These are phyloP conservation scores for Phortica variegata DNA, from an alignment of 1,140 invertebrate species.

Conservation along the genomic window DNA sequence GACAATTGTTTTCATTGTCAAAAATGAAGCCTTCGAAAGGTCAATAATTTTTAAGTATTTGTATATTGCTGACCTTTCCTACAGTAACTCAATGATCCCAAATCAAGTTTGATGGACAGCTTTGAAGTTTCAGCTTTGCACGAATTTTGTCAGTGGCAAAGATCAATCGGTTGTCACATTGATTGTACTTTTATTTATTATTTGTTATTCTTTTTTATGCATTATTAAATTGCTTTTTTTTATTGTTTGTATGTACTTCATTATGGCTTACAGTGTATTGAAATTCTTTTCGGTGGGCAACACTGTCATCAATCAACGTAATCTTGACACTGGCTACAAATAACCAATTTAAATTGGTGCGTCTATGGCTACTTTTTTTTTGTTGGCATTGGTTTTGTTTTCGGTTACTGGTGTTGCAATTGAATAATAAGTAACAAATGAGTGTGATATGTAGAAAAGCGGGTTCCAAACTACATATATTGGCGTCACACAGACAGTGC, in stretches of 20 bases:
- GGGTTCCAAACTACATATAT: no score
- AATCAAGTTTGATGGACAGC: conserved; percentile 30
- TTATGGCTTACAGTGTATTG: no score
- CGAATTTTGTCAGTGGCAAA: conserved; percentile 18
- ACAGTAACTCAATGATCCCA: conserved; percentile 10
- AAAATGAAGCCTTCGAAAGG: no score
- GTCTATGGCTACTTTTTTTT: conserved; percentile 14
- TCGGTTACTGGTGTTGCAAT: conserved; percentile 21
- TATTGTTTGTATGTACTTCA: conserved; percentile 14
- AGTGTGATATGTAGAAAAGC: no score
- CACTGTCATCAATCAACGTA: conserved; percentile 43
- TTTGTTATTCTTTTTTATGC: no score
- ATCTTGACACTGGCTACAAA: conserved; percentile 19
- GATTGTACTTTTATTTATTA: no score
- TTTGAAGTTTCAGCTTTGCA: no score
- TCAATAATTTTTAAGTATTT: conserved; percentile 4
- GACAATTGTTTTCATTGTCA: no score
- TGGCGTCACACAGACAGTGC: no score
- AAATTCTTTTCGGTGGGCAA: background rate
- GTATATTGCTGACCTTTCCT: conserved; percentile 4
- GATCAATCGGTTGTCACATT: conserved; percentile 24
- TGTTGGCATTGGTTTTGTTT: background rate
- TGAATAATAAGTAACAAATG: conserved; percentile 21
- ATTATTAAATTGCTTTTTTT: background rate
- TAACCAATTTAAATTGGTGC: conserved; percentile 38